A percentile compares a stretch with the other conserved stretches of the same genome.
phyloP scores from a whole-genome alignment of 2,797 vertebrate genomes.

The Acestrorhynchus altus region DNA sequence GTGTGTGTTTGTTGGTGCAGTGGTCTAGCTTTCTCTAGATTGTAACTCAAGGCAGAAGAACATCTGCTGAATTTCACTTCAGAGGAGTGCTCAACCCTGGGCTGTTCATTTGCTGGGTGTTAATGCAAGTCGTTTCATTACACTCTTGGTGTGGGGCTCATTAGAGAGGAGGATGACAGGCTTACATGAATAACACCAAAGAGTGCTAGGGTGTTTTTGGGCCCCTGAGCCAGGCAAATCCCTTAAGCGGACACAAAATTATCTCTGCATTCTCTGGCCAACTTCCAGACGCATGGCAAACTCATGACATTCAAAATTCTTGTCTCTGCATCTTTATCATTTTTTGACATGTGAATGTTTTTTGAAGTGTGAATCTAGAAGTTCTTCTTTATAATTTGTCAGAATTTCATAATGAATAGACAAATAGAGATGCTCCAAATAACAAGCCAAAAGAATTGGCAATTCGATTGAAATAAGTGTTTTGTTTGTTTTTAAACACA shows the following conservation, averaged over 20 bases:
- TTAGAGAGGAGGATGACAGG: constrained; percentile 76
- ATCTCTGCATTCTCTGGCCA: constrained; percentile 39
- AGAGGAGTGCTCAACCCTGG: constrained; percentile 66
- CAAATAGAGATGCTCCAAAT: no score
- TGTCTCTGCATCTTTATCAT: no score
- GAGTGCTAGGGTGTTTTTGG: constrained; percentile 66
- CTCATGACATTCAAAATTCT: background rate
- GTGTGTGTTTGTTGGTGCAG: constrained; percentile 40
- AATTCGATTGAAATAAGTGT: no score
- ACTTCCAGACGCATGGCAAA: constrained; percentile 8
- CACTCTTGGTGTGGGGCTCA: constrained; percentile 71
- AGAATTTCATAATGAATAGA: no score
- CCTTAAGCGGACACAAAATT: constrained; percentile 60
- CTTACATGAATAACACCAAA: constrained; percentile 77
- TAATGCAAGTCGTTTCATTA: constrained; percentile 77
- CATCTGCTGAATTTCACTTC: constrained; percentile 75
- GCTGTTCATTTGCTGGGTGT: constrained; percentile 74
- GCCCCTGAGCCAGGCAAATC: constrained; percentile 61
- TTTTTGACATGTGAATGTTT: no score
- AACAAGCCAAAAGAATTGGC: no score
- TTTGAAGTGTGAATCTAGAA: background rate
- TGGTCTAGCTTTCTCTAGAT: constrained; percentile 38
- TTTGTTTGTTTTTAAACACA: no score
- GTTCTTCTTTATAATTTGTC: background rate
- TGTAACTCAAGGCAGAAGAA: constrained; percentile 60